Evolutionary conservation across 2,888 invertebrate species (phyloP).

Genomic region (Sinentomon sp.): DNA sequence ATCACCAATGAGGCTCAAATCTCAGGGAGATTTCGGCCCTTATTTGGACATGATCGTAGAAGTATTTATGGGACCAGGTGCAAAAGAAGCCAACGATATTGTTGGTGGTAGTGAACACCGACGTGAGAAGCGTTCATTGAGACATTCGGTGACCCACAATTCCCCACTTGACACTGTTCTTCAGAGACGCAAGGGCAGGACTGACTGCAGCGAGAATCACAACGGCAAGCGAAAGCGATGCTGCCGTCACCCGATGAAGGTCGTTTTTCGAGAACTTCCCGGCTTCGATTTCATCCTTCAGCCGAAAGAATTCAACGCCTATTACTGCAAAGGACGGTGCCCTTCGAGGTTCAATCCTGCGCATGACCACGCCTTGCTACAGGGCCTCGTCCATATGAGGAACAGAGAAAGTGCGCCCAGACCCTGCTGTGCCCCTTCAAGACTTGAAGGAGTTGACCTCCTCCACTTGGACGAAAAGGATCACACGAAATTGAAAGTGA

Average conservation of each 20-base stretch:
- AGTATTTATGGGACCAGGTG: too few species aligned
- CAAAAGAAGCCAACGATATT: too few species aligned
- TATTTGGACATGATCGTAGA: too few species aligned
- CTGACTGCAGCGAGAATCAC: too few species aligned
- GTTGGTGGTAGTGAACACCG: too few species aligned
- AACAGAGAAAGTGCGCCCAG: conserved; percentile 25
- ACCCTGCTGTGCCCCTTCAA: conserved; percentile 39
- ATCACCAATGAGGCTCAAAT: too few species aligned
- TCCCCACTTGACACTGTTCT: too few species aligned
- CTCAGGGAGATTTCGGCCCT: too few species aligned
- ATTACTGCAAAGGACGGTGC: conserved; percentile 38
- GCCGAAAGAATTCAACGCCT: conserved; percentile 39
- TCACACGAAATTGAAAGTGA: conserved; percentile 30
- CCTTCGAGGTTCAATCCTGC: conserved; percentile 37
- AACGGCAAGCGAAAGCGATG: conserved; percentile 26
- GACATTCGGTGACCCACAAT: too few species aligned
- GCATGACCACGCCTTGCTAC: conserved; percentile 38
- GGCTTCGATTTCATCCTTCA: conserved; percentile 35
- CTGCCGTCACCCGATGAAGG: conserved; percentile 35
- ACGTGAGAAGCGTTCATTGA: too few species aligned
- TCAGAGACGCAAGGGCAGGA: too few species aligned
- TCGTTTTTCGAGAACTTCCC: conserved; percentile 33
- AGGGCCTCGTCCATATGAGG: conserved; percentile 34
- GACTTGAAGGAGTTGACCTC: conserved; percentile 33
- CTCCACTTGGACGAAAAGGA: conserved; percentile 34